phyloP scores from a whole-genome alignment of 2,797 vertebrate genomes.

The Acrossocheilus wenchowensis region DNA sequence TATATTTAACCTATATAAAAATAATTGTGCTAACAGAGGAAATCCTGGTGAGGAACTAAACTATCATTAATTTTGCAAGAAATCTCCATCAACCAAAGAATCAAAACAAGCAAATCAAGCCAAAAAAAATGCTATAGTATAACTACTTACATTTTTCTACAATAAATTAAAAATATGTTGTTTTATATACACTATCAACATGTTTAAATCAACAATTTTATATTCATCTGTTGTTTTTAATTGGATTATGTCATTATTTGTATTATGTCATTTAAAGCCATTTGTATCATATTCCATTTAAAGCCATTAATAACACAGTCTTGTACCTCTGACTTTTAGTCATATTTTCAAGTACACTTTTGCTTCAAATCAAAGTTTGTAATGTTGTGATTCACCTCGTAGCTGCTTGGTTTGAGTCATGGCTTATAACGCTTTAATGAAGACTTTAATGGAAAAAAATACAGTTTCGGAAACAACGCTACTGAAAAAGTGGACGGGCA shows the following conservation, averaged over 20 bases:
- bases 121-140: background rate
- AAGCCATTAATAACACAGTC: background rate
- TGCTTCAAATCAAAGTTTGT: background rate
- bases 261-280: too few species aligned
- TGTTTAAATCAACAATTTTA: background rate
- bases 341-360: background rate
- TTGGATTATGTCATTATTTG: background rate
- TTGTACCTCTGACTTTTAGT: background rate
- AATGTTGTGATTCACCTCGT: background rate
- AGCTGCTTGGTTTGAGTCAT: background rate
- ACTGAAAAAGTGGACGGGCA: background rate
- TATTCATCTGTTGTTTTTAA: background rate
- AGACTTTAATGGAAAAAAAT: background rate
- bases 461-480: background rate
- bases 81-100: background rate
- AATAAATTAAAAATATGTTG: background rate
- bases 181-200: background rate
- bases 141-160: background rate
- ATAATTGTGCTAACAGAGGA: background rate
- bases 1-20: too few species aligned
- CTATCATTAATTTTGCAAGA: background rate
- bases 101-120: background rate
- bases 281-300: too few species aligned
- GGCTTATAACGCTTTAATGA: background rate
- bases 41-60: background rate